Conservation (phyloP, 2,113 vertebrate species). For the Pseudorasbora parva region DNA sequence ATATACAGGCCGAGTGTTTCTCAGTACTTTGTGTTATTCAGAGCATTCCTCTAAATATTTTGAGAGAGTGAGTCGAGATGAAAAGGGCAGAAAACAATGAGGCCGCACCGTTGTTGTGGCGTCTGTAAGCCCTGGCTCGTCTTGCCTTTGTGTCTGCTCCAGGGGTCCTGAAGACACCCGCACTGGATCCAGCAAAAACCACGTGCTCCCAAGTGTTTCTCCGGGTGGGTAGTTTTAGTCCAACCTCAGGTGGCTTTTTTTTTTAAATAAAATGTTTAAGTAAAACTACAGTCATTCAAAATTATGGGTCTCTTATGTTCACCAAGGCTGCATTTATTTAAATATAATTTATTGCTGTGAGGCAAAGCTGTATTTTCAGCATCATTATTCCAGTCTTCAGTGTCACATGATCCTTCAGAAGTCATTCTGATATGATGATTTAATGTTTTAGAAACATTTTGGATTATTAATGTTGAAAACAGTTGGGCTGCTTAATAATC, state of each 20-base stretch:
- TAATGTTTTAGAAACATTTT: too few species aligned
- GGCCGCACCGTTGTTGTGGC: conserved; percentile 75
- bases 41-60: conserved; percentile 81
- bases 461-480: too few species aligned
- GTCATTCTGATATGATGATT: too few species aligned
- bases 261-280: not conserved
- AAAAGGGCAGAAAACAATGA: conserved; percentile 79
- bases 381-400: too few species aligned
- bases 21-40: conserved; percentile 78
- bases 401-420: too few species aligned
- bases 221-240: not conserved
- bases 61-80: conserved; percentile 80
- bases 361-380: too few species aligned
- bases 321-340: too few species aligned
- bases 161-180: conserved; percentile 48
- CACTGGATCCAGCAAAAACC: conserved; percentile 27
- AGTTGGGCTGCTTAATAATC: too few species aligned
- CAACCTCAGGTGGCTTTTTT: not conserved
- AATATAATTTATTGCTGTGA: too few species aligned
- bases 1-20: conserved; percentile 78
- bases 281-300: not conserved
- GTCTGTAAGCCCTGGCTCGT: conserved; percentile 72
- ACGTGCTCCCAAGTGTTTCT: not conserved
- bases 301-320: too few species aligned
- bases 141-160: conserved; percentile 71